phyloP scores from a whole-genome alignment of 2,888 invertebrate genomes.

The Maniola hyperantus region DNA sequence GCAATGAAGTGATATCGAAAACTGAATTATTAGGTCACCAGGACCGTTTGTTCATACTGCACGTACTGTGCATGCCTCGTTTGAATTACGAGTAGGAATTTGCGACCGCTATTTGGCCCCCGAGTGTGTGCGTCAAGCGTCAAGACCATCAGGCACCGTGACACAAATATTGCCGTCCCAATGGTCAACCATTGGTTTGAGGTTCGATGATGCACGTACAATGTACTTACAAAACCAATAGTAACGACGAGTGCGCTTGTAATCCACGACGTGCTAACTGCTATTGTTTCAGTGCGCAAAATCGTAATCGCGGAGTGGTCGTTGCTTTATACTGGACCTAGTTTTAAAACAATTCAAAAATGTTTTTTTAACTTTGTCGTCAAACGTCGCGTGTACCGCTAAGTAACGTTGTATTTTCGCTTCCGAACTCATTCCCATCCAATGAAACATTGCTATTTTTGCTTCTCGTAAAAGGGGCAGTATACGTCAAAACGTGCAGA shows the following conservation, averaged over 20 bases:
- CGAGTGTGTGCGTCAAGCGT: constrained; percentile 46
- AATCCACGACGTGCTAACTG: constrained; percentile 64
- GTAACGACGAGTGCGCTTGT: constrained; percentile 69
- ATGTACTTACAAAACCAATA: constrained; percentile 57
- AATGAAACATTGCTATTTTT: constrained; percentile 55
- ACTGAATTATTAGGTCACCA: constrained; percentile 72
- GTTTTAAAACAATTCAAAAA: background rate
- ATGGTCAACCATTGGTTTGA: constrained; percentile 54
- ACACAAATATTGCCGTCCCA: constrained; percentile 73
- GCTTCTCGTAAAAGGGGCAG: constrained; percentile 44
- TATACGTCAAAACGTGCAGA: constrained; percentile 47
- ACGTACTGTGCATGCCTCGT: constrained; percentile 63
- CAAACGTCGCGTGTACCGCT: constrained; percentile 23
- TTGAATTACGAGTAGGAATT: constrained; percentile 81
- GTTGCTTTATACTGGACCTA: constrained; percentile 52
- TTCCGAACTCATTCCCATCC: constrained; percentile 45
- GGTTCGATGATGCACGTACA: constrained; percentile 53
- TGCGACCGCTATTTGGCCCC: constrained; percentile 80
- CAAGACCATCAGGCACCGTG: constrained; percentile 63
- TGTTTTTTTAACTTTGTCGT: background rate
- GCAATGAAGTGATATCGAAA: constrained; percentile 55
- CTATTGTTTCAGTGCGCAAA: constrained; percentile 73
- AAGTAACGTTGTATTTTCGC: constrained; percentile 43
- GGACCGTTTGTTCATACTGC: constrained; percentile 75
- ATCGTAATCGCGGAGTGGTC: constrained; percentile 67